Conservation (phyloP, 2,113 vertebrate species). For the Zosterops pallidus region DNA sequence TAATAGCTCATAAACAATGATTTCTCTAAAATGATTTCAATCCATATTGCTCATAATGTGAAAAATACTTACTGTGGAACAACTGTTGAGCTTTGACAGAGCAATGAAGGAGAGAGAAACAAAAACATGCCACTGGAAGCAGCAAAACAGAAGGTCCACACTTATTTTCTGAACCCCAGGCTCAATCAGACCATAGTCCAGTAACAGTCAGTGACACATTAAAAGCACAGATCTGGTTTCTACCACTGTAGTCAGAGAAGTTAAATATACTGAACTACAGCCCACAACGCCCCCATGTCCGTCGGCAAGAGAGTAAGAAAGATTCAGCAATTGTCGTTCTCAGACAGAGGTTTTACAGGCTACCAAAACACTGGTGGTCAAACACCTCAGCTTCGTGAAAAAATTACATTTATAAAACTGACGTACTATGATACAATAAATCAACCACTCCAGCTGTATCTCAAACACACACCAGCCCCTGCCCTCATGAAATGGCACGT, state of each 20-base stretch:
- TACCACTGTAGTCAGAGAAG: background rate
- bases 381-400: background rate
- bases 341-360: background rate
- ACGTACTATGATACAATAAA: background rate
- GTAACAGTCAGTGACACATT: background rate
- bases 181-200: background rate
- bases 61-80: background rate
- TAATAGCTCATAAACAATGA: rapidly evolving
- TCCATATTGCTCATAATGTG: background rate
- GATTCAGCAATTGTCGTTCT: background rate
- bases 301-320: background rate
- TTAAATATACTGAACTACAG: background rate
- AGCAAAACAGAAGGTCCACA: background rate
- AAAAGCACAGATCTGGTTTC: background rate
- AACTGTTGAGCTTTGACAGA: background rate
- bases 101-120: background rate
- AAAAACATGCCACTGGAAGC: background rate
- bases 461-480: background rate
- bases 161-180: background rate
- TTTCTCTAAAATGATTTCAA: background rate
- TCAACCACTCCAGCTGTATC: background rate
- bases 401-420: background rate
- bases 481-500: background rate
- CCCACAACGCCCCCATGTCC: background rate
- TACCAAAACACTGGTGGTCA: background rate